phyloP scores from a whole-genome alignment of 2,888 invertebrate species.

The Iselma pallidipennis region DNA sequence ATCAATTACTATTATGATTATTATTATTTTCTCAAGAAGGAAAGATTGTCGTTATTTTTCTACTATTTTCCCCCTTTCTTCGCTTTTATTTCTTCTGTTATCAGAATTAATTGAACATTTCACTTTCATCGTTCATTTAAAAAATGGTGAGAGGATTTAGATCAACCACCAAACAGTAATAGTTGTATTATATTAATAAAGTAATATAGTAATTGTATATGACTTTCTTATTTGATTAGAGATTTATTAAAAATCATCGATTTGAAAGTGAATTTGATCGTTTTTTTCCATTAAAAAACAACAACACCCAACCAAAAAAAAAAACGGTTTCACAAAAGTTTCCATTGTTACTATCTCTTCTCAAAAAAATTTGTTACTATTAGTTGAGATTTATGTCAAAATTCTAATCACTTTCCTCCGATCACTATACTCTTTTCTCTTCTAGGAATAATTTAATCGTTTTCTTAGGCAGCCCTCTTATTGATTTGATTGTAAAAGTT shows the following conservation, averaged over 20 bases:
- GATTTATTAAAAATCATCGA: neutral
- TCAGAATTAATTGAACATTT: neutral
- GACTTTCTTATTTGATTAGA: neutral
- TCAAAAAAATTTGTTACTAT: neutral
- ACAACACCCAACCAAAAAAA: neutral
- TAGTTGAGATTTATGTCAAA: neutral
- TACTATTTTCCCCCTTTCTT: too few species aligned
- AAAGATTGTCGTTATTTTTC: too few species aligned
- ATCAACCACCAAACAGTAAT: neutral
- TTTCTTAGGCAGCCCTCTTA: conserved; percentile 36
- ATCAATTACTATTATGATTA: too few species aligned
- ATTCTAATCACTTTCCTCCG: too few species aligned
- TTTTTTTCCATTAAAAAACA: conserved; percentile 5
- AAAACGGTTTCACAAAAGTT: neutral
- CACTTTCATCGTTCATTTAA: neutral
- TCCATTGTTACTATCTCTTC: neutral
- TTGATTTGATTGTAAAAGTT: conserved; percentile 34
- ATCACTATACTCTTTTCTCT: too few species aligned
- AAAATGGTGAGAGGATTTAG: neutral
- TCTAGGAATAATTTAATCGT: conserved; percentile 9
- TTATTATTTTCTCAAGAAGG: too few species aligned
- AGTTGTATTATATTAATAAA: neutral
- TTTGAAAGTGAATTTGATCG: conserved; percentile 12
- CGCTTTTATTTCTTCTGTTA: too few species aligned
- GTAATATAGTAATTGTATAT: neutral